phyloP scores from a whole-genome alignment of 2,888 invertebrate species.

The Abscondita cerata region DNA sequence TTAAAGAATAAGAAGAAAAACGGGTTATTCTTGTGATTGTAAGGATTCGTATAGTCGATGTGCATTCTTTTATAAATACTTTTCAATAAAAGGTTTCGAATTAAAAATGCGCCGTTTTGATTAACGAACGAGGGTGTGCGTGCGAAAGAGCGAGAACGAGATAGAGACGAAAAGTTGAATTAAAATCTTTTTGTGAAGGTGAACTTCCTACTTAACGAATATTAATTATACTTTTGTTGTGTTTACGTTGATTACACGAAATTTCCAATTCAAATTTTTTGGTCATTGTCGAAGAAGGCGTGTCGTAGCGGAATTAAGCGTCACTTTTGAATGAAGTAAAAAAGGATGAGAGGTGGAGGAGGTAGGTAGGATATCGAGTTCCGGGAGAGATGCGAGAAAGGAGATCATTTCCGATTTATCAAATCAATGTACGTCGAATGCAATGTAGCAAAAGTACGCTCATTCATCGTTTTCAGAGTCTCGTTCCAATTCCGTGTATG shows the following conservation, averaged over 20 bases:
- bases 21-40: too few relatives aligned
- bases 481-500: conserved; percentile 50
- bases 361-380: background rate
- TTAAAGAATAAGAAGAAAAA: too few relatives aligned
- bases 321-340: background rate
- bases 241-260: conserved; percentile 7
- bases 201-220: conserved; percentile 8
- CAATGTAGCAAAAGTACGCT: conserved; percentile 48
- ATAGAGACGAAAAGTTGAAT: background rate
- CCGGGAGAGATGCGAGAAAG: conserved; percentile 25
- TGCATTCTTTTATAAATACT: too few relatives aligned
- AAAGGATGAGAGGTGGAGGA: background rate
- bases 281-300: background rate
- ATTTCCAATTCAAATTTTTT: conserved; percentile 4
- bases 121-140: background rate
- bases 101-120: too few relatives aligned
- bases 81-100: too few relatives aligned
- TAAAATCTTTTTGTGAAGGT: conserved; percentile 9
- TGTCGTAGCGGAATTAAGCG: background rate
- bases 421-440: conserved; percentile 38
- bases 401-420: conserved; percentile 44
- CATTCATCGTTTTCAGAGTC: conserved; percentile 53
- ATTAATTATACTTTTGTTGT: conserved; percentile 8
- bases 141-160: background rate
- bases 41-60: too few relatives aligned